These are phyloP conservation scores for Gymnarchus niloticus DNA, from an alignment of 2,113 vertebrate species.

Conservation along the genomic window DNA sequence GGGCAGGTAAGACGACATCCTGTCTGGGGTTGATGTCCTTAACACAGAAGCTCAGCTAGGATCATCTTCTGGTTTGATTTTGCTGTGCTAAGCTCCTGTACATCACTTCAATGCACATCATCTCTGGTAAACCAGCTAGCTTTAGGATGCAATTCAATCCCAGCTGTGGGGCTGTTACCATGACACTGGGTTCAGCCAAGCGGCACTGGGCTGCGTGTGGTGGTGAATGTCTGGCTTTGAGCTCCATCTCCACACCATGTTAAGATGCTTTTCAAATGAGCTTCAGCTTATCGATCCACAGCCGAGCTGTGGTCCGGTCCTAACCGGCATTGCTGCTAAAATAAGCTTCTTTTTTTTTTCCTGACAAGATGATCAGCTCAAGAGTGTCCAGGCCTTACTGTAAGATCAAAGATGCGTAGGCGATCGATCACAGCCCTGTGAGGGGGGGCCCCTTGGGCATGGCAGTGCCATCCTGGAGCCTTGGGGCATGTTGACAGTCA, in stretches of 20 bases:
- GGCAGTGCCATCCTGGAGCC: neutral
- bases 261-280: too few relatives aligned
- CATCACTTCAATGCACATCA: neutral
- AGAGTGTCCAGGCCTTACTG: neutral
- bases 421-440: neutral
- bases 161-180: neutral
- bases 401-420: neutral
- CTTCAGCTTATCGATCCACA: neutral
- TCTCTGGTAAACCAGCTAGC: slow-evolving; percentile 11
- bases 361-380: neutral
- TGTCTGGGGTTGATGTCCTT: neutral
- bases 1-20: neutral
- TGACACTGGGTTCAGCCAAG: neutral
- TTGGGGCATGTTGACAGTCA: neutral
- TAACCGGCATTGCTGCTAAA: neutral
- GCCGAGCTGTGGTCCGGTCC: neutral
- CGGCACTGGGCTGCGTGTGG: neutral
- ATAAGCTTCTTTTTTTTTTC: neutral
- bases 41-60: neutral
- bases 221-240: neutral
- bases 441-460: too few relatives aligned
- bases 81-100: neutral
- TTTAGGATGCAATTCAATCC: neutral
- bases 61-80: neutral
- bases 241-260: neutral